Evolutionary conservation across 2,113 vertebrate species (phyloP).

Genomic region (Sander lucioperca): DNA sequence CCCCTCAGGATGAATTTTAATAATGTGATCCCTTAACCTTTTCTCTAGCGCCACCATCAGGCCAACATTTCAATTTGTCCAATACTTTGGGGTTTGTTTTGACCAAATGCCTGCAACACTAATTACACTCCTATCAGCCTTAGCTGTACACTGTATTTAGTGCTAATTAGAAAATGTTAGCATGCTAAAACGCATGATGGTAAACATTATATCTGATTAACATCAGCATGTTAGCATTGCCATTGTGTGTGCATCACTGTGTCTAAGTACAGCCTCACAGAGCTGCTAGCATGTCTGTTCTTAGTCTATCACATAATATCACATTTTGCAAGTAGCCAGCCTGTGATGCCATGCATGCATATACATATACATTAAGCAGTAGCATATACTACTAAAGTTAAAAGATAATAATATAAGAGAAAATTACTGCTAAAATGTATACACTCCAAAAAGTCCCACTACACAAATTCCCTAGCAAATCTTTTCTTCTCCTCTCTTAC

Average conservation of each 20-base stretch:
- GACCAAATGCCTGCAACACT: not conserved
- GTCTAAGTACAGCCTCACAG: not conserved
- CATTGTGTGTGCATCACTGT: not conserved
- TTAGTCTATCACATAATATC: not conserved
- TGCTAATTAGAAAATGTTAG: not conserved
- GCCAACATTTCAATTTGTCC: not conserved
- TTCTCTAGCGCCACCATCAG: not conserved
- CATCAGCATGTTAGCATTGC: not conserved
- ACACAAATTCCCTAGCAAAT: slow-evolving; percentile 6
- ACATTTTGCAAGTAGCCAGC: not conserved
- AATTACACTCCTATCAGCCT: not conserved
- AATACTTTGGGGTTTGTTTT: not conserved
- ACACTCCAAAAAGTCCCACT: not conserved
- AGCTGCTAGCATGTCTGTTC: not conserved
- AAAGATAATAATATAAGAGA: not conserved
- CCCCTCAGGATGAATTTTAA: not conserved
- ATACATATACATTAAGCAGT: not conserved
- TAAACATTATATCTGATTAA: too few species aligned
- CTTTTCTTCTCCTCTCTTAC: not conserved
- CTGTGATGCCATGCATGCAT: not conserved
- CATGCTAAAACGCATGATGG: too few species aligned
- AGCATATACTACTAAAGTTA: not conserved
- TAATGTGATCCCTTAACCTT: not conserved
- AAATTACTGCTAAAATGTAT: too few species aligned
- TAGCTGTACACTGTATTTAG: not conserved